phyloP scores from a whole-genome alignment of 2,888 invertebrate species.

The Ochropacha duplaris region DNA sequence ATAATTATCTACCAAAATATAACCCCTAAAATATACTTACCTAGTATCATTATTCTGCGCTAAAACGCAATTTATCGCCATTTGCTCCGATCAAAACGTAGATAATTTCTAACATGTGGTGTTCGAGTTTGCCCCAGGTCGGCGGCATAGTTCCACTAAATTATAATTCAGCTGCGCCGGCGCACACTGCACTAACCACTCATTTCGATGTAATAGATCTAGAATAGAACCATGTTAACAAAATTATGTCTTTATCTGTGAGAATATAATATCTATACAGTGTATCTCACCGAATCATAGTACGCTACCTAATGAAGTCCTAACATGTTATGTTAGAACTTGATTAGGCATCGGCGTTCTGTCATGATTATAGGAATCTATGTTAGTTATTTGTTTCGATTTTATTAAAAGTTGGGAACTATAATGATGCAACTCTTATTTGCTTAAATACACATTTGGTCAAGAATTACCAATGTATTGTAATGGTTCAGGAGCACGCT shows the following conservation, averaged over 20 bases:
- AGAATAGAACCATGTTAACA: not conserved
- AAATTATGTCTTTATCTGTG: not conserved
- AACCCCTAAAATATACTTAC: not conserved
- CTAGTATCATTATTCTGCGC: not conserved
- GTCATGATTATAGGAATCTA: not conserved
- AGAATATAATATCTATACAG: not conserved
- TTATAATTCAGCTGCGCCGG: not conserved
- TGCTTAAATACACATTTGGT: no score
- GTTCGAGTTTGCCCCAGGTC: constrained; percentile 5
- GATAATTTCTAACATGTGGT: constrained; percentile 7
- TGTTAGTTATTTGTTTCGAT: not conserved
- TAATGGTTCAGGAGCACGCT: no score
- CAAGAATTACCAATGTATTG: no score
- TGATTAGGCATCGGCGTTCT: not conserved
- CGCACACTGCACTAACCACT: not conserved
- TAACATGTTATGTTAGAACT: constrained; percentile 1
- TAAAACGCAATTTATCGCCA: not conserved
- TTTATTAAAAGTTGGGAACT: no score
- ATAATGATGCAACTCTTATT: no score
- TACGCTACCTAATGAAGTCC: no score
- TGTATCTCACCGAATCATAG: not conserved
- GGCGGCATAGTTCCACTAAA: constrained; percentile 11
- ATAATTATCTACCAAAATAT: no score
- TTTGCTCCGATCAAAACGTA: not conserved
- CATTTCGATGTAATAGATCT: constrained; percentile 3